These are phyloP conservation scores for Diploptera punctata DNA, from an alignment of 2,888 invertebrate species.

Conservation along the genomic window DNA sequence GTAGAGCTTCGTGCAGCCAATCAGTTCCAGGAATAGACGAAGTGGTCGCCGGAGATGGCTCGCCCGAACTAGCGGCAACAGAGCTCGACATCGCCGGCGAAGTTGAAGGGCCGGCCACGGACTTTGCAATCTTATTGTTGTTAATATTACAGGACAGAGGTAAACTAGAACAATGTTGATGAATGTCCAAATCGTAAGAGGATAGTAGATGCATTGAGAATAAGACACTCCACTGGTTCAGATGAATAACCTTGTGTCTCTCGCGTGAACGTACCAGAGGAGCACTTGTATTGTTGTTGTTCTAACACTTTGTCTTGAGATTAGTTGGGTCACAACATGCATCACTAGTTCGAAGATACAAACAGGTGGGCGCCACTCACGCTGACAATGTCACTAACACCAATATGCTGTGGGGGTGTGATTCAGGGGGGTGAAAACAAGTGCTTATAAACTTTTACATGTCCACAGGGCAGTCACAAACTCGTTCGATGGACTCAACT, in stretches of 20 bases:
- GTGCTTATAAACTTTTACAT: background rate
- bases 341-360: too few relatives aligned
- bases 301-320: too few relatives aligned
- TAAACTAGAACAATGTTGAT: conserved; percentile 1
- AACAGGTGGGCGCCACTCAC: too few relatives aligned
- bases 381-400: too few relatives aligned
- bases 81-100: conserved; percentile 58
- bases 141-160: conserved; percentile 8
- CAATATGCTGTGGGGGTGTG: too few relatives aligned
- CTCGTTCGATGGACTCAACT: conserved; percentile 11
- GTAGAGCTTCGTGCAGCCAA: conserved; percentile 74
- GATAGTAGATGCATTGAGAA: conserved; percentile 41
- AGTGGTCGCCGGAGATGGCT: conserved; percentile 57
- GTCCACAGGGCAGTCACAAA: background rate
- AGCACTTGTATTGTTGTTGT: too few relatives aligned
- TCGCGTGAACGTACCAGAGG: too few relatives aligned
- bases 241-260: too few relatives aligned
- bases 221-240: background rate
- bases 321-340: too few relatives aligned
- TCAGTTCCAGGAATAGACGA: conserved; percentile 55
- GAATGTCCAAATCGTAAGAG: conserved; percentile 33
- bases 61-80: conserved; percentile 57
- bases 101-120: conserved; percentile 57
- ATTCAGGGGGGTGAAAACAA: background rate
- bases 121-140: conserved; percentile 51